Evolutionary conservation across 2,797 vertebrate genomes (phyloP), one percentile per base, ranked within the genome.

Genomic region (Pipistrellus kuhlii): DNA sequence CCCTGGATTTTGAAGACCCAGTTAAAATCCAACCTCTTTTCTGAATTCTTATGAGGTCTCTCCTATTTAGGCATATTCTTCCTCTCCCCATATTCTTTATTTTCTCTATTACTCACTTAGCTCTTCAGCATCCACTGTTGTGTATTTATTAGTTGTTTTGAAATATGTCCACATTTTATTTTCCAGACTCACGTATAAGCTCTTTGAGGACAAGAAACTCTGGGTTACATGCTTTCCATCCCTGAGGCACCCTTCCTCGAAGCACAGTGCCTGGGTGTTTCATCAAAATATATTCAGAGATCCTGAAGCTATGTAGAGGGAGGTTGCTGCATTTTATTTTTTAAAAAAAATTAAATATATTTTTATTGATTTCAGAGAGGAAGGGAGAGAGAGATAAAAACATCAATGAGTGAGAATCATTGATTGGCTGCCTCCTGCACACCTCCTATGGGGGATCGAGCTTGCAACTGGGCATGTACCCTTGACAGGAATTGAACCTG

Each of bases 151-250:
- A 69, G 4, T 48, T 64, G 72, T 46, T 57, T 62, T 75, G 32
- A 76, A 23, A 77, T 71, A 66, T 2, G 8, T 72, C 41, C 57
- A n/a, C 6, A 12, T 62, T 76, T 59, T 55, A 30, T 62, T 94
- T 48, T 38, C 41, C 66, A 59, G 53, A 84, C 21, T 64, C 35
- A 80, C 25, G 78, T 27, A 46, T 8, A 51, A 21, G 18, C 23
- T 83, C 78, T 82, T 92, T 83, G 59, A 75, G 81, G 69, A 86
- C 27, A 69, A 80, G 69, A 57, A 88, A 75, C 30, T 46, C 55
- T 32, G 71, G 8, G 20, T 85, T 57, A 64, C 51, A 80, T 4
- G 77, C 59, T 64, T 82, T 41, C 41, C 15, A 51, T 18, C 35
- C 21, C n/a, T 30, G 30, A 0, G 71, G 77, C 6, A 85, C 55